Conservation (phyloP, 2,113 vertebrate species). For the Coregonus clupeaformis region DNA sequence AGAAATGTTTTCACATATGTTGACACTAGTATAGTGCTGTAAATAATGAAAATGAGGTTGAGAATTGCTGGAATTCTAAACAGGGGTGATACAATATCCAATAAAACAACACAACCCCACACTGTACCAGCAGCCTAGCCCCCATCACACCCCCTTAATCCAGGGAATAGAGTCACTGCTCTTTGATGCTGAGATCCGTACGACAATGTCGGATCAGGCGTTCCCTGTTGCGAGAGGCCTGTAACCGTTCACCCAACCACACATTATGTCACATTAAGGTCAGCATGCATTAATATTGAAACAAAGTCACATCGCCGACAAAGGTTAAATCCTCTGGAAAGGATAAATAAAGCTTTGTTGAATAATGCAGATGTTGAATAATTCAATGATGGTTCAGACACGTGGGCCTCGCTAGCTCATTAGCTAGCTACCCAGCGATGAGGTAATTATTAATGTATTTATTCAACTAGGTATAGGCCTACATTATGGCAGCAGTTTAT, state of each 20-base stretch:
- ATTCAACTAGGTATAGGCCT: constrained; percentile 3
- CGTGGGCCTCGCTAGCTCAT: constrained; percentile 27
- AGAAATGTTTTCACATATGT: no score
- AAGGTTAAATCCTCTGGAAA: constrained; percentile 55
- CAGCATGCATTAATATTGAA: no score
- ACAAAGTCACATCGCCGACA: no score
- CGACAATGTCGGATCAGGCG: background rate
- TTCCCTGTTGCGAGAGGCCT: constrained; percentile 11
- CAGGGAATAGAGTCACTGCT: no score
- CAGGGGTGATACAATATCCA: no score
- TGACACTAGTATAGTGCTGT: no score
- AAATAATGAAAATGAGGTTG: no score
- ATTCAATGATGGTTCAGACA: constrained; percentile 36
- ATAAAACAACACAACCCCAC: no score
- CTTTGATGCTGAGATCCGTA: no score
- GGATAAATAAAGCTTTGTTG: constrained; percentile 61
- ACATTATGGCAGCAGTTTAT: constrained; percentile 3
- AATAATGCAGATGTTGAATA: constrained; percentile 60
- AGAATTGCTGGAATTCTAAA: no score
- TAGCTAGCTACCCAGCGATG: constrained; percentile 27
- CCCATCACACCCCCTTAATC: no score
- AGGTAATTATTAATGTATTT: constrained; percentile 21
- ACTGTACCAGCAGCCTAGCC: no score
- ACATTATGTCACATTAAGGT: constrained; percentile 52
- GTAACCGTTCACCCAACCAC: constrained; percentile 12